Percentiles rank a stretch among this genome's conserved stretches.
Evolutionary conservation across 2,113 vertebrate genomes (phyloP).

Genomic region (Tenebrosternarchus preto): DNA sequence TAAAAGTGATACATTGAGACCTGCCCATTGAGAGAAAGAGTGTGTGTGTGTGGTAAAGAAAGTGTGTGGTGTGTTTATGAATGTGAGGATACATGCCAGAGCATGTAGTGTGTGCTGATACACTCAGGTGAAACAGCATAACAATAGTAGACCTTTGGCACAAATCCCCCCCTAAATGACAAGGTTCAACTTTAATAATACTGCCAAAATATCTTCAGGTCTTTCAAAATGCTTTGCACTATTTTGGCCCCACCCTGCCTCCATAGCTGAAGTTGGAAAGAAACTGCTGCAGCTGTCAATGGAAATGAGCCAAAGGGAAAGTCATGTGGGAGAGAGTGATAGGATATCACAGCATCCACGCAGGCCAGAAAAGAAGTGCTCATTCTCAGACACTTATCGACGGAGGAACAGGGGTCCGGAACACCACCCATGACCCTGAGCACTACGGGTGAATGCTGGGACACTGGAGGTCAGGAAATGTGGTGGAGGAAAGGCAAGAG

Average conservation of each 20-base stretch:
- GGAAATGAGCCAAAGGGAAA: neutral
- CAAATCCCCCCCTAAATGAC: neutral
- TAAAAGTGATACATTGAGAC: constrained; percentile 23
- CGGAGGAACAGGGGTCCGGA: constrained; percentile 15
- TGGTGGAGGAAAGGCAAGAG: neutral
- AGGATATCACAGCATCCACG: constrained; percentile 34
- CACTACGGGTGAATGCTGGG: constrained; percentile 39
- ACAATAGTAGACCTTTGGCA: constrained; percentile 19
- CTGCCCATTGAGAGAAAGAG: neutral
- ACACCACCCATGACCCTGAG: constrained; percentile 42
- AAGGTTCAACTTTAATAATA: constrained; percentile 38
- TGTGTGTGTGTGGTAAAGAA: constrained; percentile 28
- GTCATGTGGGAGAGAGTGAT: constrained; percentile 23
- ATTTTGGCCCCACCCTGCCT: constrained; percentile 28
- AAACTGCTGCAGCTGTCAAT: neutral
- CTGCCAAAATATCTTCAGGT: constrained; percentile 28
- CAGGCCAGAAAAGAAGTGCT: constrained; percentile 28
- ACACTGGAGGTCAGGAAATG: constrained; percentile 40
- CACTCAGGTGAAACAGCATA: neutral
- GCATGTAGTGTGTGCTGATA: neutral
- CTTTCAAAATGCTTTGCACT: neutral
- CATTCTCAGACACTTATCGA: constrained; percentile 32
- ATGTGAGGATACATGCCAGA: neutral
- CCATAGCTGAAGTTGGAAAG: neutral
- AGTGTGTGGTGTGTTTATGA: constrained; percentile 24